Conservation (phyloP, 2,113 vertebrate species). For the Glaucomys volans region DNA sequence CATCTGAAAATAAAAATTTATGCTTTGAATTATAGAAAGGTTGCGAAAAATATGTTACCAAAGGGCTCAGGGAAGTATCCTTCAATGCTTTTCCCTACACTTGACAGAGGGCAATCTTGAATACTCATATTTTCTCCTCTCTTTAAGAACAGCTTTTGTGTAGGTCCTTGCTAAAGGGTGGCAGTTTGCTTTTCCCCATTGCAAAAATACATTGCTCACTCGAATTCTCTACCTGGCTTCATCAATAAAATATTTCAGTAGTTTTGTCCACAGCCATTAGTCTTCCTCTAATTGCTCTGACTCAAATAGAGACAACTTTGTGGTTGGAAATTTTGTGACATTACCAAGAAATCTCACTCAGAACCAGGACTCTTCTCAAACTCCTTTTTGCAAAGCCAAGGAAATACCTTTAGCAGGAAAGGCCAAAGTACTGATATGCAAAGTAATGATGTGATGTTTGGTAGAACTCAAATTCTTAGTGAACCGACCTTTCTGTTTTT, state of each 20-base stretch:
- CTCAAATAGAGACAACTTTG: slow-evolving; percentile 77
- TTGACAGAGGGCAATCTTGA: background rate
- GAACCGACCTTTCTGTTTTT: slow-evolving; percentile 8
- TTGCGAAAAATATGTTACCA: background rate
- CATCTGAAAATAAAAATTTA: slow-evolving; percentile 42
- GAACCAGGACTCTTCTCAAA: slow-evolving; percentile 75
- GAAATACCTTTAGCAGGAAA: slow-evolving; percentile 79
- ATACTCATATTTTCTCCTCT: background rate
- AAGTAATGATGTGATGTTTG: slow-evolving; percentile 63
- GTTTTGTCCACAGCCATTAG: slow-evolving; percentile 78
- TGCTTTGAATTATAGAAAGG: slow-evolving; percentile 8
- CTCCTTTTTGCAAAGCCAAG: slow-evolving; percentile 77
- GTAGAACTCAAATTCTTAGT: slow-evolving; percentile 59
- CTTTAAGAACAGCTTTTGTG: background rate
- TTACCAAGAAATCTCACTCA: slow-evolving; percentile 79
- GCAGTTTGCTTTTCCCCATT: background rate
- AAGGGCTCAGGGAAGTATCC: background rate
- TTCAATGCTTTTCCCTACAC: background rate
- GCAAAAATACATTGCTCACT: slow-evolving; percentile 5
- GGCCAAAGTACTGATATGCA: slow-evolving; percentile 75
- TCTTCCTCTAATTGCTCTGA: slow-evolving; percentile 80
- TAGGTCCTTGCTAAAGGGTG: background rate
- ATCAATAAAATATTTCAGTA: slow-evolving; percentile 68
- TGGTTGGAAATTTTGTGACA: slow-evolving; percentile 83
- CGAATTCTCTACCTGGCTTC: slow-evolving; percentile 51